Conservation (phyloP, 2,888 invertebrate species). For the Aspidapion aeneum region DNA sequence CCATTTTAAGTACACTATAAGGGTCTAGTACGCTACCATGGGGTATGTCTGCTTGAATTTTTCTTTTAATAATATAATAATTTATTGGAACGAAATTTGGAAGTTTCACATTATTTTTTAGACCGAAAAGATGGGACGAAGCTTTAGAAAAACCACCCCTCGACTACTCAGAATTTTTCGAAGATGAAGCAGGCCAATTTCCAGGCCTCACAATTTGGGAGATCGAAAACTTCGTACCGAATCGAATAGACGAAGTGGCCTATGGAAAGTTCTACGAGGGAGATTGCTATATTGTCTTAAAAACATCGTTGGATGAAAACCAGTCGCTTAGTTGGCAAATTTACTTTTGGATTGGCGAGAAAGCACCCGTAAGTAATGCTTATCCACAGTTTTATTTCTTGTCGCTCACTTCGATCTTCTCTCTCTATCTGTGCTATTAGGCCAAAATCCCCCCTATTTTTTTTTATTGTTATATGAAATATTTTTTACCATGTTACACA, state of each 20-base stretch:
- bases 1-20: too few species aligned
- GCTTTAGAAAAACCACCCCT: conserved; percentile 90
- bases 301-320: conserved; percentile 80
- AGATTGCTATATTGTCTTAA: conserved; percentile 96
- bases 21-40: too few species aligned
- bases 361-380: conserved; percentile 79
- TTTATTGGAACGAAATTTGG: too few species aligned
- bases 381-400: too few species aligned
- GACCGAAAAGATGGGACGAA: conserved; percentile 96
- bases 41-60: too few species aligned
- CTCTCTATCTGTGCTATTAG: too few species aligned
- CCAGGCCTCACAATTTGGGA: conserved; percentile 96
- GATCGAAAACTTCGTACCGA: conserved; percentile 98
- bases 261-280: conserved; percentile 99
- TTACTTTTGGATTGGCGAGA: conserved; percentile 98
- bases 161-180: conserved; percentile 97
- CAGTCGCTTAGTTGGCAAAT: conserved; percentile 91
- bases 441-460: too few species aligned
- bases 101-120: too few species aligned
- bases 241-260: conserved; percentile 87
- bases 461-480: too few species aligned
- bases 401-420: too few species aligned
- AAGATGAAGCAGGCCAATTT: conserved; percentile 89
- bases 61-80: too few species aligned
- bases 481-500: too few species aligned